Conservation (phyloP, 2,113 vertebrate genomes). For the Crotalus helleri region DNA sequence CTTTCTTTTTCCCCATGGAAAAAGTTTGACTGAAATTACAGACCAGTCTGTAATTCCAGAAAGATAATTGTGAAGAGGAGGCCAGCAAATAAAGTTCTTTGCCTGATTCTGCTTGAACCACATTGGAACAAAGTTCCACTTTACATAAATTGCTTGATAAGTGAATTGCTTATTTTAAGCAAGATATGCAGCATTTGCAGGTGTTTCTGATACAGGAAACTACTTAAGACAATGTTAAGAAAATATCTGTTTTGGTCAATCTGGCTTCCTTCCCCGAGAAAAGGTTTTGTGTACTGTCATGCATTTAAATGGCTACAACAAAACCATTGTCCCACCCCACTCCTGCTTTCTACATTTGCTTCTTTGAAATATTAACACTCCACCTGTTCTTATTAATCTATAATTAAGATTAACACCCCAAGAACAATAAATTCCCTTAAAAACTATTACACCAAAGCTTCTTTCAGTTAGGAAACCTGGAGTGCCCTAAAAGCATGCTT, state of each 20-base stretch:
- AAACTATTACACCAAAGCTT: neutral
- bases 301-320: slow-evolving; percentile 21
- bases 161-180: slow-evolving; percentile 10
- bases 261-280: rapidly evolving
- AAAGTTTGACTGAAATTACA: slow-evolving; percentile 32
- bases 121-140: neutral
- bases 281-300: rapidly evolving
- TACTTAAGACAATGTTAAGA: slow-evolving; percentile 5
- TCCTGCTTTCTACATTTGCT: neutral
- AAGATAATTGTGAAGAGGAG: neutral
- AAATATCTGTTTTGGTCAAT: slow-evolving; percentile 35
- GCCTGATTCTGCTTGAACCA: neutral
- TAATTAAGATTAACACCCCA: neutral
- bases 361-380: neutral
- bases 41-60: neutral
- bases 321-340: neutral
- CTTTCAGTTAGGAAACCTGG: neutral
- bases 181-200: slow-evolving; percentile 2
- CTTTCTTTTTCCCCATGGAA: neutral
- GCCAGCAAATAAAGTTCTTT: neutral
- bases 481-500: neutral
- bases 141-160: neutral
- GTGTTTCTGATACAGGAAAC: slow-evolving; percentile 24
- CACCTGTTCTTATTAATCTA: neutral
- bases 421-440: neutral